Conservation (phyloP, 2,113 vertebrate species). For the Egretta garzetta region DNA sequence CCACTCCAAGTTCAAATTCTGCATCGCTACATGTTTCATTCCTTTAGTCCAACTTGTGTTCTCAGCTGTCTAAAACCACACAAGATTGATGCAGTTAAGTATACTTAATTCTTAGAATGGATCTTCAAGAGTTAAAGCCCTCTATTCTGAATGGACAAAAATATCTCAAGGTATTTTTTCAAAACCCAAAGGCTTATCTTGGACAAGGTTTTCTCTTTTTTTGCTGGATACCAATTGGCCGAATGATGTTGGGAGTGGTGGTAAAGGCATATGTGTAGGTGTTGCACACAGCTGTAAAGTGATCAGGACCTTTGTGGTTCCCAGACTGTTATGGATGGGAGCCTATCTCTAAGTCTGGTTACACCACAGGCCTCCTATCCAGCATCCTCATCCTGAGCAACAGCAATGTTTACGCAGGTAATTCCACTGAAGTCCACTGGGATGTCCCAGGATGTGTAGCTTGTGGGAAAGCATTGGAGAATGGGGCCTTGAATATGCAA, state of each 20-base stretch:
- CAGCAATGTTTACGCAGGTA: neutral
- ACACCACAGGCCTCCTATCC: rapidly evolving
- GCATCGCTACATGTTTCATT: neutral
- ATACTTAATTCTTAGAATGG: neutral
- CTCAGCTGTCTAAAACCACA: neutral
- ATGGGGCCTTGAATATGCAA: neutral
- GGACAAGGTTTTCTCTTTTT: neutral
- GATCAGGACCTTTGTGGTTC: neutral
- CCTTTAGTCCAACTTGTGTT: neutral
- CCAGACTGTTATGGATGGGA: neutral
- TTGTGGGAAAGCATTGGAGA: neutral
- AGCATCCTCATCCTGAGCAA: neutral
- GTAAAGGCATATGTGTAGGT: neutral
- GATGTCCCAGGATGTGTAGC: neutral
- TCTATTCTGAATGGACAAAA: neutral
- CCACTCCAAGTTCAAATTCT: neutral
- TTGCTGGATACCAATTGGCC: neutral
- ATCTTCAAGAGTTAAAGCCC: neutral
- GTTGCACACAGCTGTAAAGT: neutral
- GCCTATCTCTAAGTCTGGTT: neutral
- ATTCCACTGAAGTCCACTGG: neutral
- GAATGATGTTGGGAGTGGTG: neutral
- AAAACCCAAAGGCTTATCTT: neutral
- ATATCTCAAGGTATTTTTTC: neutral
- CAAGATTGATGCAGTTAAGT: neutral